Percentiles rank a stretch among this genome's conserved stretches.
Conservation (phyloP, 2,113 vertebrate genomes). For the Semnornis frantzii region DNA sequence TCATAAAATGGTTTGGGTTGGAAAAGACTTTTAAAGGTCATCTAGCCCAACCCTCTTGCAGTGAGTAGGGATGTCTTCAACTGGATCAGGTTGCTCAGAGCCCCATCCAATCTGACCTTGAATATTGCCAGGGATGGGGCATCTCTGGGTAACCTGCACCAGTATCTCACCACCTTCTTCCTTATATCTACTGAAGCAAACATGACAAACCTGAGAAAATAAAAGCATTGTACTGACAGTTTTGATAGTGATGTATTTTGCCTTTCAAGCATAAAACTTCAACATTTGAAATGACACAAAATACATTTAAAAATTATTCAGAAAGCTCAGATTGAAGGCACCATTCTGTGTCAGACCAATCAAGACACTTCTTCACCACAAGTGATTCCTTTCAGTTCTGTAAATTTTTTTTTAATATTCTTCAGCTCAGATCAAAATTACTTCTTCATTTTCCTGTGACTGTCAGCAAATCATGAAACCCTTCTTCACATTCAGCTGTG, state of each 20-base stretch:
- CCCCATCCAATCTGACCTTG: too few relatives aligned
- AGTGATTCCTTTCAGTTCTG: background rate
- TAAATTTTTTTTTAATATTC: conserved; percentile 38
- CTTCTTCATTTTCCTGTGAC: background rate
- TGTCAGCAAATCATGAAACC: background rate
- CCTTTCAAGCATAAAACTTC: background rate
- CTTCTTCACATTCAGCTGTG: background rate
- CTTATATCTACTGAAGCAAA: too few relatives aligned
- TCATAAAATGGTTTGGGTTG: too few relatives aligned
- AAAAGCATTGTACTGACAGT: background rate
- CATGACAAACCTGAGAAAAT: background rate
- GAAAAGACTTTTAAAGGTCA: too few relatives aligned
- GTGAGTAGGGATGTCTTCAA: too few relatives aligned
- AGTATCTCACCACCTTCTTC: too few relatives aligned
- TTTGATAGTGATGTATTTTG: background rate
- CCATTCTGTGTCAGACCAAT: background rate
- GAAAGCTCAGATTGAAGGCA: background rate
- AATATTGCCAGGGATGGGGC: too few relatives aligned
- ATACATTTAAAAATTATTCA: background rate
- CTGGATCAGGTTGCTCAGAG: too few relatives aligned
- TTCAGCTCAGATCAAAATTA: background rate
- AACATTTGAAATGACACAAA: background rate
- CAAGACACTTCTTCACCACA: conserved; percentile 5
- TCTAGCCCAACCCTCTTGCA: too few relatives aligned
- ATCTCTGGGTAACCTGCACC: too few relatives aligned